phyloP scores from a whole-genome alignment of 2,113 vertebrate species.

The Ctenomys sociabilis region DNA sequence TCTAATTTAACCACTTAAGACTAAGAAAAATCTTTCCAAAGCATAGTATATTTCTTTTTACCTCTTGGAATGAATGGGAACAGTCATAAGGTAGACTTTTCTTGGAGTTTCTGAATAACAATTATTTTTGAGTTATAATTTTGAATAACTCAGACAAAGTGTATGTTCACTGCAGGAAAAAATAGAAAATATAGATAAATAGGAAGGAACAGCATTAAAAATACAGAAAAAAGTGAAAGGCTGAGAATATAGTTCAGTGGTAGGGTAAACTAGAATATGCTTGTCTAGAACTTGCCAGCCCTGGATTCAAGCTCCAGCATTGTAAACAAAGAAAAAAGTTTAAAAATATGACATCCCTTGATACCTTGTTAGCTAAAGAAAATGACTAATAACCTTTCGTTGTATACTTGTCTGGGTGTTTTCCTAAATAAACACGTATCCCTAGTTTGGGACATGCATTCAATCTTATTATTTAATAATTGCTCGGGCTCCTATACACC shows the following conservation, averaged over 20 bases:
- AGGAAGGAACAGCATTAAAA: not conserved
- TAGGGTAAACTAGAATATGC: not conserved
- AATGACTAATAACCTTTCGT: slow-evolving; percentile 10
- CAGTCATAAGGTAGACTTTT: not conserved
- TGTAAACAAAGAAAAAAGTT: not conserved
- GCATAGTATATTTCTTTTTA: not conserved
- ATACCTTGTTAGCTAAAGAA: not conserved
- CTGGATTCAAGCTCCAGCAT: not conserved
- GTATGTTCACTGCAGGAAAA: not conserved
- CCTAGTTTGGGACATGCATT: not conserved
- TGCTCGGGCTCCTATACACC: not conserved
- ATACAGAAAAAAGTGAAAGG: not conserved
- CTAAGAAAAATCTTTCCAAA: slow-evolving; percentile 44
- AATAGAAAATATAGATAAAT: slow-evolving; percentile 34
- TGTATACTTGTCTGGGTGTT: slow-evolving; percentile 23
- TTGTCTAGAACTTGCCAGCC: not conserved
- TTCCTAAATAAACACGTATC: slow-evolving; percentile 28
- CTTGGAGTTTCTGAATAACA: not conserved
- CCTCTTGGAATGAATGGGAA: not conserved
- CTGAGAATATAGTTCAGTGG: not conserved
- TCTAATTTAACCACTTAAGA: not conserved
- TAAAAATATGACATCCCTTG: not conserved
- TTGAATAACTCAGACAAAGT: slow-evolving; percentile 57
- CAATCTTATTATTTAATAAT: not conserved
- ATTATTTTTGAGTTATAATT: not conserved